Conservation (phyloP, 2,113 vertebrate species). For the Microcebus ravelobensis region DNA sequence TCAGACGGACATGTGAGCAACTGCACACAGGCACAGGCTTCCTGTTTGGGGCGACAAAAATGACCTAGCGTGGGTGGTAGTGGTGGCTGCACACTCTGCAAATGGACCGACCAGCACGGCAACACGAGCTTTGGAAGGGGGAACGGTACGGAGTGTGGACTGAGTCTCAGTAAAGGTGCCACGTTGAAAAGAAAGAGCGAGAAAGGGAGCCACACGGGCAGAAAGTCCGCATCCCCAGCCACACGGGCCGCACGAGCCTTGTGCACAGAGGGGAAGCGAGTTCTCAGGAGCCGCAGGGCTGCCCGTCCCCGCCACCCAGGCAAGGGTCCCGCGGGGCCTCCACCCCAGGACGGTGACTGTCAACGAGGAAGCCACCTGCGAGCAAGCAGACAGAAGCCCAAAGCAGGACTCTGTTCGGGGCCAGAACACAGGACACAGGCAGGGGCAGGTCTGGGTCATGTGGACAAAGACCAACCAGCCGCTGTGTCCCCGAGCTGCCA, state of each 20-base stretch:
- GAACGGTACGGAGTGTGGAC: background rate
- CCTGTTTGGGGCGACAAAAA: background rate
- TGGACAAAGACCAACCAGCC: rapidly evolving
- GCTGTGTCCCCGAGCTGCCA: rapidly evolving
- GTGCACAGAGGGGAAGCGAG: background rate
- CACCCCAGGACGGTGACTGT: rapidly evolving
- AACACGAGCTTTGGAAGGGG: rapidly evolving
- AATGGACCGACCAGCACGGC: too few relatives aligned
- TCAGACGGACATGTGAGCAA: rapidly evolving
- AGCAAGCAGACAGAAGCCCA: background rate
- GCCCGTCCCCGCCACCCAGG: rapidly evolving
- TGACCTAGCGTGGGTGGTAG: rapidly evolving
- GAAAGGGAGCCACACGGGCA: background rate
- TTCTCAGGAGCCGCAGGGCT: background rate
- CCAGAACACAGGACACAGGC: rapidly evolving
- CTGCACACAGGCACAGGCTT: background rate
- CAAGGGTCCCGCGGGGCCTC: background rate
- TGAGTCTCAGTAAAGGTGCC: rapidly evolving
- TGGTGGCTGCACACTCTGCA: rapidly evolving
- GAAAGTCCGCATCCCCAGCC: background rate
- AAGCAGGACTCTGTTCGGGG: background rate
- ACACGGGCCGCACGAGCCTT: rapidly evolving
- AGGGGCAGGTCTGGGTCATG: rapidly evolving
- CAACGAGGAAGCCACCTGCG: background rate
- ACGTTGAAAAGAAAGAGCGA: rapidly evolving